These are phyloP conservation scores for Coregonus suidteri DNA, from an alignment of 2,797 vertebrate genomes.

Conservation along the genomic window DNA sequence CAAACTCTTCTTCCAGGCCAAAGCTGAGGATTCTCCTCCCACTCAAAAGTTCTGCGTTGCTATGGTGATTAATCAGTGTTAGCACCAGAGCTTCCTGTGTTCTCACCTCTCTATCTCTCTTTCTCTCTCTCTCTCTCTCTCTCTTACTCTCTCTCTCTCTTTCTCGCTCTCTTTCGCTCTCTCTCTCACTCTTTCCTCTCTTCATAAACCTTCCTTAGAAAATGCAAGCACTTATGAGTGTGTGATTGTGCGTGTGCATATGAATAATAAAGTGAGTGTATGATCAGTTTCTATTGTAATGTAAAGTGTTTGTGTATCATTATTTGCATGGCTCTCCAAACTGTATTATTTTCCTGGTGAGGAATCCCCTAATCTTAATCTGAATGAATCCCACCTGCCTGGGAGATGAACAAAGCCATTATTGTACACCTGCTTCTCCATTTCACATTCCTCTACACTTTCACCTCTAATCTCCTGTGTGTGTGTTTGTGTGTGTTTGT, in stretches of 20 bases:
- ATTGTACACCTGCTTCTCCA: conserved; percentile 55
- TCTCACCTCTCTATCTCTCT: conserved; percentile 27
- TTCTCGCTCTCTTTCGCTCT: conserved; percentile 13
- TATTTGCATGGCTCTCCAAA: not conserved
- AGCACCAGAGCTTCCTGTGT: conserved; percentile 7
- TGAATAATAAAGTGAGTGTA: not conserved
- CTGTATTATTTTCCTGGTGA: not conserved
- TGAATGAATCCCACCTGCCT: conserved; percentile 40
- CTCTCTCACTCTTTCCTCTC: conserved; percentile 16
- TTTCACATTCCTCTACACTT: conserved; percentile 37
- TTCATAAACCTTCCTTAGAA: conserved; percentile 3
- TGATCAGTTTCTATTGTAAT: too few relatives aligned
- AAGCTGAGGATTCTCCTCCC: not conserved
- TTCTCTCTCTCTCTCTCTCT: conserved; percentile 12
- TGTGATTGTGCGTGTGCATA: conserved; percentile 18
- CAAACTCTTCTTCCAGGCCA: not conserved
- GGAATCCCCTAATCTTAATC: conserved; percentile 19
- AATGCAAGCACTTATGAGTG: conserved; percentile 8
- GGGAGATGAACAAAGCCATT: conserved; percentile 61
- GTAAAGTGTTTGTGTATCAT: not conserved
- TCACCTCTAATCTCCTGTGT: conserved; percentile 48
- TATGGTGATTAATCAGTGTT: conserved; percentile 7
- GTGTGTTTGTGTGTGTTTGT: not conserved
- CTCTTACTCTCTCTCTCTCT: conserved; percentile 39
- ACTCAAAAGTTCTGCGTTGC: conserved; percentile 6